Conservation (phyloP, 1,140 invertebrate species). For the Glossosoma conforme region DNA sequence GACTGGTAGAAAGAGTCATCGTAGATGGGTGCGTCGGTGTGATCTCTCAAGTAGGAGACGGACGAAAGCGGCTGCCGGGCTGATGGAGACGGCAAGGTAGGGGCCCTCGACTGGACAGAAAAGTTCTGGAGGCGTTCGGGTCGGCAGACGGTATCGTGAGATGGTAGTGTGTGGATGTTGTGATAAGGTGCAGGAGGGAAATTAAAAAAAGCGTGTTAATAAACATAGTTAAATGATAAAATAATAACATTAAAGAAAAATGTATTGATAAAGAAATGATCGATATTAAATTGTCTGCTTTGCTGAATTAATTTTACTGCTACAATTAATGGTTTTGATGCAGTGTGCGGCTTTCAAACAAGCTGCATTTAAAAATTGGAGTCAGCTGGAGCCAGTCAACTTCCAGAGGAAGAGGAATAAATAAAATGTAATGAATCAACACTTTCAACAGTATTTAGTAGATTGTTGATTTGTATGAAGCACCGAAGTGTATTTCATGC, state of each 20-base stretch:
- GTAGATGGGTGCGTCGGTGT: conserved; percentile 1
- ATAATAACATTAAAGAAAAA: conserved; percentile 31
- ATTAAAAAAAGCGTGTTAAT: conserved; percentile 54
- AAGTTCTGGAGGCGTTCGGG: conserved; percentile 9
- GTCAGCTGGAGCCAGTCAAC: too few relatives aligned
- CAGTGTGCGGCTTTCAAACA: neutral
- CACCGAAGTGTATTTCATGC: too few relatives aligned
- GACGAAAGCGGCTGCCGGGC: conserved; percentile 16
- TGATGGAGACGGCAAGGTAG: conserved; percentile 17
- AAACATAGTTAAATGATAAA: conserved; percentile 51
- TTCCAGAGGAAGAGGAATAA: too few relatives aligned
- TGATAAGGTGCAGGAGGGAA: conserved; percentile 34
- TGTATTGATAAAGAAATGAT: neutral
- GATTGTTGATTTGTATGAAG: too few relatives aligned
- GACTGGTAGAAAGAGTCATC: neutral
- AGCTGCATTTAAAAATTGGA: too few relatives aligned
- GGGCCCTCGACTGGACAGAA: neutral
- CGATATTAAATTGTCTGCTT: too few relatives aligned
- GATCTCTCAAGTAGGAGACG: conserved; percentile 7
- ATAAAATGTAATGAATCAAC: too few relatives aligned
- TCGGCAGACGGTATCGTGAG: neutral
- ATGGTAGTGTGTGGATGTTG: conserved; percentile 8
- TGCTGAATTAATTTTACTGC: neutral
- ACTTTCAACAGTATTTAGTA: too few relatives aligned
- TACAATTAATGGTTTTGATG: neutral